Base-by-base conservation (phyloP, 35 echinoderm and acorn worm species). In the Acanthaster planci region DNA sequence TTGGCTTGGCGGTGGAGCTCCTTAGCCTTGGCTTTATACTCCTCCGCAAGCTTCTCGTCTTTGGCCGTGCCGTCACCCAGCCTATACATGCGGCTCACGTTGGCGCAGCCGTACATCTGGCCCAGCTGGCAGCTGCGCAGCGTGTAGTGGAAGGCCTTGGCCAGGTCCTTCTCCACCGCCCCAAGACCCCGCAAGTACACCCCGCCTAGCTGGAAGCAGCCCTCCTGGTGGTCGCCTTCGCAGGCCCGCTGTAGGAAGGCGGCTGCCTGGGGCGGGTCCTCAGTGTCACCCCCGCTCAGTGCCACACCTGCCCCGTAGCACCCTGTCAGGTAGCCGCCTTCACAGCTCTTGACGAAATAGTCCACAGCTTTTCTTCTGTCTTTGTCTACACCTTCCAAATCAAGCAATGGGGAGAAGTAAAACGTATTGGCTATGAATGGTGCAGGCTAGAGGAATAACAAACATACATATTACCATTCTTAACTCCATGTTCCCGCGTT, bases 331-430 rank as follows among this genome's bases (percentile, higher is more conserved):
- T 78, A 36, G 7, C 80, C 86, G 5, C 59, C 59, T 34, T 97
- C 82, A 82, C 93, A 97, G 23, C 90, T 84, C 64, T 89, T 97
- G 53, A 40, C 88, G 76, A 97, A 97, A 55, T 97, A 97, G 9
- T 97, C 83, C 21, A 92, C 72, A 7, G 89, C 89, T 84, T 91
- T 91, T 40, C 60, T 54, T 30, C 40, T 83, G 84, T 90, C 84
- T 39, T 87, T 82, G 8, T 86, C 84, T 78, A 94, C 78, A 87
- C 92, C 92, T 94, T 60, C 17, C 19, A 79, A 86, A 40, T 79
- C 17, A 14, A 58, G 53, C 84, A n/a, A 37, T 51, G n/a, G 59
- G 29, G 9, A 77, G 29, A 36, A 17, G 10, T 15, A 77, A 77
- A 17, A 10, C 10, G 34, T 14, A 26, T 14, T 57, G 12, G 55